Conservation (phyloP, 1,140 invertebrate genomes). For the Adelges cooleyi region DNA sequence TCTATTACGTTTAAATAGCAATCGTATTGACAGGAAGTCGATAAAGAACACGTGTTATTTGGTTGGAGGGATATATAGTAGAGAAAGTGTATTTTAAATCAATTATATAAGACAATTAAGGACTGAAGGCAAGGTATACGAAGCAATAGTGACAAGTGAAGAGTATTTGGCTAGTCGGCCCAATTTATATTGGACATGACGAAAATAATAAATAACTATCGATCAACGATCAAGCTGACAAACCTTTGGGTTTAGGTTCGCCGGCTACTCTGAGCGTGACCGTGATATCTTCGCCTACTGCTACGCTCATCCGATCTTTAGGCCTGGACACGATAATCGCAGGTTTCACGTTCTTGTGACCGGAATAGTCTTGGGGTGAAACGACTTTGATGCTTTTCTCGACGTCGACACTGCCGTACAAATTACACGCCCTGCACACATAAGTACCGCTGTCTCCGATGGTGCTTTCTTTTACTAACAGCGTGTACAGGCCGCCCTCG, state of each 20-base stretch:
- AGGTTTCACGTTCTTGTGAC: conserved; percentile 51
- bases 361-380: conserved; percentile 41
- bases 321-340: conserved; percentile 66
- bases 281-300: conserved; percentile 62
- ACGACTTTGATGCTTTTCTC: conserved; percentile 55
- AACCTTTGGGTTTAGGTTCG: conserved; percentile 72
- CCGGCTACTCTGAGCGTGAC: conserved; percentile 66
- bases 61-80: too few relatives aligned
- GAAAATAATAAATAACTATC: conserved; percentile 25
- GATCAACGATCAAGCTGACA: too few relatives aligned
- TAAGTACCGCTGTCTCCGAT: conserved; percentile 80
- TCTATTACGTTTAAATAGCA: too few relatives aligned
- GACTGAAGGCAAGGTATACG: too few relatives aligned
- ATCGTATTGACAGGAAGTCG: too few relatives aligned
- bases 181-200: neutral
- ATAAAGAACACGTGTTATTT: too few relatives aligned
- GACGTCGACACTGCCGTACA: conserved; percentile 61
- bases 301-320: conserved; percentile 58
- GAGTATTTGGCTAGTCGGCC: too few relatives aligned
- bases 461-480: conserved; percentile 61
- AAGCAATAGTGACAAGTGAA: too few relatives aligned
- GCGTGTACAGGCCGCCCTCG: conserved; percentile 74
- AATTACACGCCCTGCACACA: conserved; percentile 68
- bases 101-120: too few relatives aligned
- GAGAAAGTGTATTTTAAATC: too few relatives aligned